A percentile compares a stretch with the other conserved stretches of the same genome.
phyloP scores from a whole-genome alignment of 2,888 invertebrate genomes.

The Idaea straminata region DNA sequence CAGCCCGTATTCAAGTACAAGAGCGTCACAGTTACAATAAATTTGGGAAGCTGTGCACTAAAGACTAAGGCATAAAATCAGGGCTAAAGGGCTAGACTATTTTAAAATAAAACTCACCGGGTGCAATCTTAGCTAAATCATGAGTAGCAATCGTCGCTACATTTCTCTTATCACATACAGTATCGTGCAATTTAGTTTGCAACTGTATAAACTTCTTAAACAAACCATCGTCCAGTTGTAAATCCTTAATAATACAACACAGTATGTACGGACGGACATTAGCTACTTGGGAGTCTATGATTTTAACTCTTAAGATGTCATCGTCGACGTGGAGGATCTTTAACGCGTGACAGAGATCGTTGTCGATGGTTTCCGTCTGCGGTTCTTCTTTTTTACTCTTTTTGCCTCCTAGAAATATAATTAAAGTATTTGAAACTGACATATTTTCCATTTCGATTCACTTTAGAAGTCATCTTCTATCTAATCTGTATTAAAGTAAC shows the following conservation, averaged over 20 bases:
- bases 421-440: background rate
- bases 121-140: conserved; percentile 83
- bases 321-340: conserved; percentile 75
- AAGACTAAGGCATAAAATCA: background rate
- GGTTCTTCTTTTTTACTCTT: conserved; percentile 68
- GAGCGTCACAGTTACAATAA: too few species aligned
- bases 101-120: conserved; percentile 57
- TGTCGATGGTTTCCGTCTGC: conserved; percentile 44
- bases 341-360: conserved; percentile 60
- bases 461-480: too few species aligned
- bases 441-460: too few species aligned
- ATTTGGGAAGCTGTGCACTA: background rate
- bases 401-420: conserved; percentile 35
- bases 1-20: too few species aligned
- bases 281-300: conserved; percentile 79
- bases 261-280: conserved; percentile 85
- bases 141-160: conserved; percentile 92
- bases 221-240: conserved; percentile 81
- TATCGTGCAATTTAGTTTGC: conserved; percentile 88
- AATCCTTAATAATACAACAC: conserved; percentile 84
- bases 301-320: conserved; percentile 69
- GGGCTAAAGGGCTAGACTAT: background rate
- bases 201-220: conserved; percentile 89
- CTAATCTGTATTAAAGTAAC: too few species aligned
- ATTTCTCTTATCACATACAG: conserved; percentile 88